Base-by-base conservation (phyloP, 2,888 invertebrate genomes). In the Hydrotaea diabolus region DNA sequence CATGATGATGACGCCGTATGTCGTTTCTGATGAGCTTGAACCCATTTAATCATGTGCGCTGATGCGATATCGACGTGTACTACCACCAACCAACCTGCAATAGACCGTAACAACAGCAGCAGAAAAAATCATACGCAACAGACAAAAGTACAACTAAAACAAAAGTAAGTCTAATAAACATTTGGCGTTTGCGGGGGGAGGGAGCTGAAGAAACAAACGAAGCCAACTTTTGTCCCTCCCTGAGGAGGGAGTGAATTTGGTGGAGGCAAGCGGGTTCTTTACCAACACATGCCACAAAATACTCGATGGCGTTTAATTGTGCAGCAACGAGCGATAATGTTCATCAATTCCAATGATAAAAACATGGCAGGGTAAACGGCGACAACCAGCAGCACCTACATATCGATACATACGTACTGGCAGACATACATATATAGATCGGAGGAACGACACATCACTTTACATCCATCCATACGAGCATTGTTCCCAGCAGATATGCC, bases 11-110 rank as follows among this genome's bases (percentile, higher is more conserved):
- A 7, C 15, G 59, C 23, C 7, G 59, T 59, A 13, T 2, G 59
- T 23, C 11, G 66, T 46, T 69, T 7, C 39, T 80, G 59, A 72
- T 69, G 77, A 77, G 82, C 66, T 76, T 85, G 85, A 86, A 80
- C 72, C 72, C 83, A 83, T 85, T 86, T 79, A 85, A 85, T 86
- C 82, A 82, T 85, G 83, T 79, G 86, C 85, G 85, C 72, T 79
- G 87, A 83, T 84, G 85, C 87, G 86, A 85, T 86, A 82, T 86
- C 85, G 81, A 83, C n/a, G n/a, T n/a, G n/a, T n/a, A n/a, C n/a
- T n/a, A n/a, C 82, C 80, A 78, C 77, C 80, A 86, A 79, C 83
- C 7, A 31, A 31, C 31, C 31, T 87, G 86, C 86, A 85, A 87
- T 86, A 85, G 87, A 87, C 87, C 87, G 79, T 86, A 82, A 79